phyloP scores from a whole-genome alignment of 2,797 vertebrate genomes.

The Ara ararauna region DNA sequence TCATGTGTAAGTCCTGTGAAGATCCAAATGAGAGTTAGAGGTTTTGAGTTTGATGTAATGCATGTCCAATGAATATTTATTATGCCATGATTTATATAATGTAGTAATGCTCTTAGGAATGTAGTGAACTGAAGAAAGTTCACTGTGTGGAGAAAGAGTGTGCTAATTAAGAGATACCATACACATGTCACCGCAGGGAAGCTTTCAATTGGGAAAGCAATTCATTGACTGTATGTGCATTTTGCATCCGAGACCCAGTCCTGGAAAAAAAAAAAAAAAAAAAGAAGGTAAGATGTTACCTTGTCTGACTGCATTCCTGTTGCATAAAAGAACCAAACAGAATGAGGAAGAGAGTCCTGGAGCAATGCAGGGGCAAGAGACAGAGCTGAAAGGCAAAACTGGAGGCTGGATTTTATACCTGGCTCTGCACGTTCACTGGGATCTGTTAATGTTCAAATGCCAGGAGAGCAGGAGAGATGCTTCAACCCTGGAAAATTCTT shows the following conservation, averaged over 20 bases:
- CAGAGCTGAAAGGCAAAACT: neutral
- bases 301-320: slow-evolving; percentile 1
- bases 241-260: neutral
- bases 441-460: neutral
- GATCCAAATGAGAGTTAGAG: neutral
- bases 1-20: neutral
- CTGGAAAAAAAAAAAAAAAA: neutral
- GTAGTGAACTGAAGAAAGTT: slow-evolving; percentile 13
- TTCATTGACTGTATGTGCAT: neutral
- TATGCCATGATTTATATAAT: slow-evolving; percentile 18
- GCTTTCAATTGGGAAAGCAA: neutral
- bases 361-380: neutral
- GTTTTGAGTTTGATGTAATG: neutral
- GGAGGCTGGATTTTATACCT: neutral
- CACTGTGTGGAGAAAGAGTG: neutral
- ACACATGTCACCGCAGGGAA: neutral
- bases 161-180: slow-evolving; percentile 10
- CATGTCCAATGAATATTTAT: slow-evolving; percentile 4
- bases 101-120: neutral
- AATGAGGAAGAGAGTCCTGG: neutral
- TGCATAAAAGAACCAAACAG: neutral
- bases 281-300: neutral
- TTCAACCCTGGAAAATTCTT: neutral
- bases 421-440: neutral
- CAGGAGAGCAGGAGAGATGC: neutral